These are phyloP conservation scores for Heterodera carotae DNA, from an alignment of 1,140 invertebrate genomes.

Conservation along the genomic window DNA sequence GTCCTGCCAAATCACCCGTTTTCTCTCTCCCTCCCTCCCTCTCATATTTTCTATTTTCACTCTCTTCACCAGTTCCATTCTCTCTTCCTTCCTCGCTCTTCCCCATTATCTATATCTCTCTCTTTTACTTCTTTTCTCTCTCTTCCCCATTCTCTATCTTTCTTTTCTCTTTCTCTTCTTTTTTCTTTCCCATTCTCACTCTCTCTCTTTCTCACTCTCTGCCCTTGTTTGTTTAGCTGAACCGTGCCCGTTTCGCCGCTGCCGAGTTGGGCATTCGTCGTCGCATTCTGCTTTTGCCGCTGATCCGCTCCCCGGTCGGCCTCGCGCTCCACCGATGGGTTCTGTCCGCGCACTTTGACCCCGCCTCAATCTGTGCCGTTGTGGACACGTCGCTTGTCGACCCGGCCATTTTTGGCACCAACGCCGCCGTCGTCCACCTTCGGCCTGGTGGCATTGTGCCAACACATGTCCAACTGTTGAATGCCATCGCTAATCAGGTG, in stretches of 20 bases:
- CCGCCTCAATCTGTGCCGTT: conserved; percentile 51
- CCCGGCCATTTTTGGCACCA: conserved; percentile 38
- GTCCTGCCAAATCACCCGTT: background rate
- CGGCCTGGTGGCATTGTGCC: conserved; percentile 30
- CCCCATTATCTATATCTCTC: background rate
- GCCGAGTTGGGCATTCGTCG: conserved; percentile 64
- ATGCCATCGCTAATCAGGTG: conserved; percentile 56
- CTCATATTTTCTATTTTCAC: background rate
- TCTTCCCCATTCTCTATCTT: too few species aligned
- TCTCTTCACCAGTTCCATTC: too few species aligned
- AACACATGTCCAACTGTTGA: conserved; percentile 59
- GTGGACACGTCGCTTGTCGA: conserved; percentile 56
- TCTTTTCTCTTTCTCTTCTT: background rate
- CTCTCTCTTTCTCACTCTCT: too few species aligned
- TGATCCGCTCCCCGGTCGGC: conserved; percentile 53
- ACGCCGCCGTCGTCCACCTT: conserved; percentile 1
- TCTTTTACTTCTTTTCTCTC: background rate
- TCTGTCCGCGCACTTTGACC: conserved; percentile 50
- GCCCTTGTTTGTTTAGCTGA: conserved; percentile 28
- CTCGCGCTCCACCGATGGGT: conserved; percentile 47
- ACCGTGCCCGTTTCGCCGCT: conserved; percentile 62
- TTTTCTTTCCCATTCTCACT: too few species aligned
- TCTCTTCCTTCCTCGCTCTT: background rate
- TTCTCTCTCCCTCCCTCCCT: too few species aligned
- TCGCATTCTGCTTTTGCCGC: conserved; percentile 56